Evolutionary conservation across 1,140 invertebrate species (phyloP).

Genomic region (Ridgeia piscesae): DNA sequence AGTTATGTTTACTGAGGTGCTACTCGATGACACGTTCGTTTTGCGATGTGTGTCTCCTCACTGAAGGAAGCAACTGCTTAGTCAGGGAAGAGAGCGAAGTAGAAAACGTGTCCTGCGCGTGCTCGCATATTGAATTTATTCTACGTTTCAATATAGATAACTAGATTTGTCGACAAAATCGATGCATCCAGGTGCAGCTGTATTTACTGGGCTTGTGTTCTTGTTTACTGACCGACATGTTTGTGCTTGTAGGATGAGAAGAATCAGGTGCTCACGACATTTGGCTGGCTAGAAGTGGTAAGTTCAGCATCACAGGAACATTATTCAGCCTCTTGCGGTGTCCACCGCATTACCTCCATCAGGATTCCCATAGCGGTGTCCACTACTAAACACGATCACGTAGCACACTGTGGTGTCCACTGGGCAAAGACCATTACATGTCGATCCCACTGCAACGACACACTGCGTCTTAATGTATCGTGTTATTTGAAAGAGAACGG

Average conservation of each 20-base stretch:
- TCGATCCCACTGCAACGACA: not conserved
- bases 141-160: not conserved
- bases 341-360: not conserved
- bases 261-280: slow-evolving; percentile 89
- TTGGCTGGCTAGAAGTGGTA: slow-evolving; percentile 91
- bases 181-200: not conserved
- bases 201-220: not conserved
- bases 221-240: slow-evolving; percentile 2
- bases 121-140: not conserved
- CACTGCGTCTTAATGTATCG: not conserved
- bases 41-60: not conserved
- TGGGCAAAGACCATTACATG: not conserved
- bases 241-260: slow-evolving; percentile 66
- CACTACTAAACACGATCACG: not conserved
- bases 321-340: not conserved
- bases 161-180: not conserved
- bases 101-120: not conserved
- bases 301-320: slow-evolving; percentile 57
- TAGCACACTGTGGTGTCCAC: not conserved
- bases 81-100: not conserved
- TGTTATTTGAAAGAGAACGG: too few relatives aligned
- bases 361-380: not conserved
- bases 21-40: too few relatives aligned
- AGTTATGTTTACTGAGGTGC: not conserved
- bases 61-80: not conserved